Percentiles rank a stretch among this genome's conserved stretches.
These are phyloP conservation scores for Oreotrochilus melanogaster DNA, from an alignment of 2,113 vertebrate species.

Conservation along the genomic window DNA sequence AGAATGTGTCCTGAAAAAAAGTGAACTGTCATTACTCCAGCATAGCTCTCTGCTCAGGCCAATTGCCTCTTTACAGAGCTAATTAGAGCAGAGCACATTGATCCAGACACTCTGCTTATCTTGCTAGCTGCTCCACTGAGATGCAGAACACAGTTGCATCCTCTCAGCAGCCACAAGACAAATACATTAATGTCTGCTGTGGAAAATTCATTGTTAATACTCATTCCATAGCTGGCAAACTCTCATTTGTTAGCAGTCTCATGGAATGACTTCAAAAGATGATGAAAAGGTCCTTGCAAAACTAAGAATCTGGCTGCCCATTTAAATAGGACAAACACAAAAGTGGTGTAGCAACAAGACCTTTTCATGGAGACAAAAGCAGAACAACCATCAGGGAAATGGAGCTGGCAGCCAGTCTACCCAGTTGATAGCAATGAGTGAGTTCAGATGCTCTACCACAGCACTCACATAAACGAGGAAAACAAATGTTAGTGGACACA, in stretches of 20 bases:
- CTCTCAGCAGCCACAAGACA: slow-evolving; percentile 29
- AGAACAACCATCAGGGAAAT: slow-evolving; percentile 16
- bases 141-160: slow-evolving; percentile 24
- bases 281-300: slow-evolving; percentile 22
- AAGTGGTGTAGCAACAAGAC: slow-evolving; percentile 8
- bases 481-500: background rate
- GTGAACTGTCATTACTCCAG: background rate
- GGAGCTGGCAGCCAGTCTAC: background rate
- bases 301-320: background rate
- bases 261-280: slow-evolving; percentile 31
- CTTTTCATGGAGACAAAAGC: slow-evolving; percentile 13
- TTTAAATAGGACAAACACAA: slow-evolving; percentile 43
- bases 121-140: slow-evolving; percentile 52
- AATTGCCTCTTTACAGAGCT: background rate
- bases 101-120: slow-evolving; percentile 22
- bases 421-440: background rate
- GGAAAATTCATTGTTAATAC: slow-evolving; percentile 43
- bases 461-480: background rate
- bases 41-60: background rate
- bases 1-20: background rate
- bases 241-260: slow-evolving; percentile 14
- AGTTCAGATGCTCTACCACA: background rate
- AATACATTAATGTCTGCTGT: background rate
- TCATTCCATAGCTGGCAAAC: background rate
- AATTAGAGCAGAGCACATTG: slow-evolving; percentile 36